Evolutionary conservation across 2,888 invertebrate genomes (phyloP).

Genomic region (Leistus spinibarbis): DNA sequence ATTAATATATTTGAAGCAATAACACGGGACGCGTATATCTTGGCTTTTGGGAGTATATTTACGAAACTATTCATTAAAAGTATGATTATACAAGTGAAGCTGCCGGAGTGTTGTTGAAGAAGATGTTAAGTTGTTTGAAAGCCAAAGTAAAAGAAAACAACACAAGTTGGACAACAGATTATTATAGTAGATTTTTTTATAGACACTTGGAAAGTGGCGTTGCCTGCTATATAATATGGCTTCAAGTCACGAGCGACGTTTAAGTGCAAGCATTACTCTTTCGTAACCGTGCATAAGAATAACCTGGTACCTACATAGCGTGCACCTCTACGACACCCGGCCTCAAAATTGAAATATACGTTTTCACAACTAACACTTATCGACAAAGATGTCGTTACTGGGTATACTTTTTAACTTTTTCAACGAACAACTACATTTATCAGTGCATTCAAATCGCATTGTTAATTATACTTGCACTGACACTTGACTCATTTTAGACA

Average conservation of each 20-base stretch:
- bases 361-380: neutral
- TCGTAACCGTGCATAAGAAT: conserved; percentile 36
- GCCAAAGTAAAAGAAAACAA: conserved; percentile 17
- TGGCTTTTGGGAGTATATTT: neutral
- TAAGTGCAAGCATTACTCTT: conserved; percentile 37
- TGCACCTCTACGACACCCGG: conserved; percentile 4
- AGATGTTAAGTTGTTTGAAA: conserved; percentile 16
- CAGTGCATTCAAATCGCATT: too few relatives aligned
- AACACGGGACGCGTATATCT: too few relatives aligned
- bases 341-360: conserved; percentile 32
- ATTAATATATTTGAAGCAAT: too few relatives aligned
- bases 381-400: neutral
- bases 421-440: too few relatives aligned
- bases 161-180: conserved; percentile 28
- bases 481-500: too few relatives aligned
- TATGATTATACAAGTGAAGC: neutral
- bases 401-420: too few relatives aligned
- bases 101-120: conserved; percentile 15
- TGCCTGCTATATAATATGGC: conserved; percentile 15
- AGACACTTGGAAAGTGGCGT: conserved; percentile 23
- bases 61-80: neutral
- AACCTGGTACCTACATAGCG: conserved; percentile 18
- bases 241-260: conserved; percentile 32
- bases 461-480: too few relatives aligned
- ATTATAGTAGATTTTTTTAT: conserved; percentile 30